Percentiles rank a stretch among this genome's conserved stretches.
Evolutionary conservation across 2,888 invertebrate species (phyloP).

Genomic region (Brachyptera risi): DNA sequence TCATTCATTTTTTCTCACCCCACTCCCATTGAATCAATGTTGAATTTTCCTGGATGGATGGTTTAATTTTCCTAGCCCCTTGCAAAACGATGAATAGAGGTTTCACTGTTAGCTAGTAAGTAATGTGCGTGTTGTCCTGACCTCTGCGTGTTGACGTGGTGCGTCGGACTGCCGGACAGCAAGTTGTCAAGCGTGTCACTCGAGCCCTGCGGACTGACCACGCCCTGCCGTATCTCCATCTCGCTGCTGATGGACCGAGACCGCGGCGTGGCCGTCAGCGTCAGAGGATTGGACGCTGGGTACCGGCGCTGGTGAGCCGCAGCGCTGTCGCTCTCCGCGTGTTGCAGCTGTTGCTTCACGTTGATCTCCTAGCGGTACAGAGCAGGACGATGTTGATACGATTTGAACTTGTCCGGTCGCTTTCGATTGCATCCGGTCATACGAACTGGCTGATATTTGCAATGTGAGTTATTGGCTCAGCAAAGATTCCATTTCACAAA

Average conservation of each 20-base stretch:
- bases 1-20: too few species aligned
- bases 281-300: constrained; percentile 37
- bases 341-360: constrained; percentile 2
- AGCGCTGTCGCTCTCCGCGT: constrained; percentile 31
- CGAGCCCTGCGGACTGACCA: constrained; percentile 38
- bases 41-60: too few species aligned
- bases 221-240: constrained; percentile 35
- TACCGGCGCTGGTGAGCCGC: constrained; percentile 26
- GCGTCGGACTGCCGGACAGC: constrained; percentile 38
- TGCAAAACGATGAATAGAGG: too few species aligned
- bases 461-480: too few species aligned
- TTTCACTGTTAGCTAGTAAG: too few species aligned
- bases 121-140: background rate
- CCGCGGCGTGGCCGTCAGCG: constrained; percentile 33
- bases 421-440: too few species aligned
- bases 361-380: background rate
- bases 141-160: constrained; percentile 32
- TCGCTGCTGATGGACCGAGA: constrained; percentile 39
- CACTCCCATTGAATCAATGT: too few species aligned
- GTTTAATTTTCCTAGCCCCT: too few species aligned
- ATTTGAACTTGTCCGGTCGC: too few species aligned
- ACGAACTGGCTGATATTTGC: too few species aligned
- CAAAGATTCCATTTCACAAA: too few species aligned
- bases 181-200: constrained; percentile 39
- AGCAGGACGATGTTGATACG: too few species aligned